Evolutionary conservation across 1,140 invertebrate genomes (phyloP), one percentile per base, ranked within the genome.

Genomic region (Apis dorsata): DNA sequence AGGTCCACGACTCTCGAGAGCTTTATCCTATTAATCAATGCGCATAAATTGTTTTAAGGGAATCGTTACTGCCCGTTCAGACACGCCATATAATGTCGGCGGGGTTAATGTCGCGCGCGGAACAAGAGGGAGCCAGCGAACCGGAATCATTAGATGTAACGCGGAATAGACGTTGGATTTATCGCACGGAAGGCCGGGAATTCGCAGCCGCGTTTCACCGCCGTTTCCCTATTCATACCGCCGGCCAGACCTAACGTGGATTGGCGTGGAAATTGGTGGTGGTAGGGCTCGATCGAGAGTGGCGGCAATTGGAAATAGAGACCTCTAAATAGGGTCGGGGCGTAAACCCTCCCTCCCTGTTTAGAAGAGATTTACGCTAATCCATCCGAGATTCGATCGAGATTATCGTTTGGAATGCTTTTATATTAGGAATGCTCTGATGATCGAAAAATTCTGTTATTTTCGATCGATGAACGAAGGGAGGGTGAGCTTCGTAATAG

Each of bases 11-110:
- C 24, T 62, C 83, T 75, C 69, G 81, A 84, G 84, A 88, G 87
- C 86, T 88, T 88, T 88, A 88, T 83, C 87, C 87, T 88, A 88
- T 88, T 88, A 89, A 89, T 89, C 87, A 89, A 89, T 89, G 87
- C 87, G 87, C 87, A 89, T 89, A 89, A 89, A 89, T 89, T 89
- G 87, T 89, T 88, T 89, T 89, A 89, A 89, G 86, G 81, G 86
- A 88, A 89, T 88, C 87, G 87, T 89, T 89, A 86, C 87, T 78
- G 87, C 84, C 34, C 86, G 81, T 83, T 89, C 86, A 75, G 84
- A 84, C 86, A 55, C 74, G 55, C 78, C 72, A 73, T 80, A 73
- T 86, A 86, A 80, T 79, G 79, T 77, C 84, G 86, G 13, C 73
- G 66, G 84, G 86, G 83, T 88, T 88, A 88, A 88, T 88, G 86